Base-by-base conservation (phyloP, 2,888 invertebrate genomes). In the Gisinianus flammeolus region DNA sequence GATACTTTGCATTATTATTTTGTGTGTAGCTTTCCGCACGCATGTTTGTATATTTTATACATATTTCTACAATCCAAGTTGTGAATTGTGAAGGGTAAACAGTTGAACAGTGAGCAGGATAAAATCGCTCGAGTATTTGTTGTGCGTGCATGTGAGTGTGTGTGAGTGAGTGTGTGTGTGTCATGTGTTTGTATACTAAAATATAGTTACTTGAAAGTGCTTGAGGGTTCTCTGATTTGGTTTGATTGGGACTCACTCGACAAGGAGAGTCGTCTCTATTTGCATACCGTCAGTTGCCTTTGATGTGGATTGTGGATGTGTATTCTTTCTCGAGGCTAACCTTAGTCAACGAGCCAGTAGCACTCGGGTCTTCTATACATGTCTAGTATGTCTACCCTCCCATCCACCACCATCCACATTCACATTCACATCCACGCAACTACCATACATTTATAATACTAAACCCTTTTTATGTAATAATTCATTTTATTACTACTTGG, bases 191-290 rank as follows among this genome's bases (percentile, higher is more conserved):
- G 33, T 24, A 31, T 31, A 31, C n/a, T 22, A 30, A 24, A 64
- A 26, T 19, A 31, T 12, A 2, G 62, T 62, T 22, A 33, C n/a
- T 26, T 67, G 67, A 67, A 35, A 33, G 62, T 56, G 35, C 71
- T 71, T 16, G 30, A 56, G 56, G 71, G 56, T 6, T 54, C 54
- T n/a, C 56, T 71, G 71, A 71, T 71, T 71, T 71, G 54, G 56
- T 30, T 71, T 31, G 54, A 56, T 71, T 69, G 69, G 69, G 35
- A 69, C 44, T 22, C 44, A 54, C 4, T 5, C 8, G 16, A 54
- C 16, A n/a, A 19, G 54, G n/a, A 19, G 4, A 54, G 16, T 26
- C 26, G 12, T 4, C 4, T 71, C 24, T 54, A 54, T 71, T 71
- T 71, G 71, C 54, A 71, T 71, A 56, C 35, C 33, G 35, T 44